phyloP scores from a whole-genome alignment of 2,113 vertebrate genomes.

The Suricata suricatta region DNA sequence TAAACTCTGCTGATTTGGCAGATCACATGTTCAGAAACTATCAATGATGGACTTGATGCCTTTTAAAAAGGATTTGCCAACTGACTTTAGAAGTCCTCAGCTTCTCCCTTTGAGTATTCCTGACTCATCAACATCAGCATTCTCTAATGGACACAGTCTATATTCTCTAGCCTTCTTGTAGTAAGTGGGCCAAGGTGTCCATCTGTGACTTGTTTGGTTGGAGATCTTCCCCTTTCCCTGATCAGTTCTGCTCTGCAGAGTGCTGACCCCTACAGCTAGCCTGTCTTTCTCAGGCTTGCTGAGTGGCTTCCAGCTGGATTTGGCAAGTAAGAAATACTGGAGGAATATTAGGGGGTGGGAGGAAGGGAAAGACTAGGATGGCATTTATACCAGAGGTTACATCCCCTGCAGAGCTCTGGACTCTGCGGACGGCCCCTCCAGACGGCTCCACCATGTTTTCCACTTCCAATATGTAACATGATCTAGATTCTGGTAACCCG shows the following conservation, averaged over 20 bases:
- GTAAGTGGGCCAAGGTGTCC: background rate
- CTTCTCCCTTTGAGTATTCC: background rate
- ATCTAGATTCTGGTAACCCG: background rate
- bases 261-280: background rate
- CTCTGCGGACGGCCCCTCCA: background rate
- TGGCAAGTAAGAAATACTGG: background rate
- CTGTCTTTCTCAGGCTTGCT: background rate
- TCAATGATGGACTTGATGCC: background rate
- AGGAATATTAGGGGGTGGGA: background rate
- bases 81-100: background rate
- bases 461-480: background rate
- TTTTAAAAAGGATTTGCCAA: background rate
- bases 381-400: background rate
- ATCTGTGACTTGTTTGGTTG: background rate
- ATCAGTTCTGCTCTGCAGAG: background rate
- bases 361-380: background rate
- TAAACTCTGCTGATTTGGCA: background rate
- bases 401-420: background rate
- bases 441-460: background rate
- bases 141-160: background rate
- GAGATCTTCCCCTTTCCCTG: background rate
- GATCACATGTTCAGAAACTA: background rate
- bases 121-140: background rate
- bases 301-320: background rate
- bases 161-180: background rate